phyloP scores from a whole-genome alignment of 2,888 invertebrate species.

The Clistopyga incitator region DNA sequence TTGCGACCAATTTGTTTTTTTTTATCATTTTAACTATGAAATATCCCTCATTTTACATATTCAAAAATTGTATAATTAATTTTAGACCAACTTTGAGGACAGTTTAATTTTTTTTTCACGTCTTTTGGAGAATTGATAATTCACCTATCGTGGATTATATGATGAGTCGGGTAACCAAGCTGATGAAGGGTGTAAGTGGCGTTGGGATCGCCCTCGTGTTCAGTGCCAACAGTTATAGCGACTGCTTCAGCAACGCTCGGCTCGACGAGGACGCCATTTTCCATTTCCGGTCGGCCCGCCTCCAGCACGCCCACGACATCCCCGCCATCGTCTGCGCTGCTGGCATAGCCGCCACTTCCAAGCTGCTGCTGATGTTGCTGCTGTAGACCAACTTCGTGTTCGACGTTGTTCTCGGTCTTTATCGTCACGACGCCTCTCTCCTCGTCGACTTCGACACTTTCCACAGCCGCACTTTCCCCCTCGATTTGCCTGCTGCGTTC shows the following conservation, averaged over 20 bases:
- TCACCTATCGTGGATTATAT: constrained; percentile 76
- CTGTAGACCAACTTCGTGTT: constrained; percentile 62
- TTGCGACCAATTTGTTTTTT: too few relatives aligned
- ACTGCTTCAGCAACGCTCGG: constrained; percentile 72
- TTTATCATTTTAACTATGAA: background rate
- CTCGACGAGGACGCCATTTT: constrained; percentile 82
- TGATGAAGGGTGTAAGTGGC: constrained; percentile 75
- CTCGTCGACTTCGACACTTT: constrained; percentile 63
- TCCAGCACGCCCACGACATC: constrained; percentile 82
- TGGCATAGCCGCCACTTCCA: constrained; percentile 69
- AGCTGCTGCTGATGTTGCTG: constrained; percentile 71
- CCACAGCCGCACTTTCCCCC: constrained; percentile 55
- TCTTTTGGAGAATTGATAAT: constrained; percentile 24
- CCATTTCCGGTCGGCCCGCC: constrained; percentile 82
- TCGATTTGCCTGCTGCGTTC: constrained; percentile 45
- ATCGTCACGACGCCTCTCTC: constrained; percentile 54
- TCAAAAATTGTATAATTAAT: background rate
- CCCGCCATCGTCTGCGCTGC: constrained; percentile 77
- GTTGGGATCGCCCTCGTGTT: constrained; percentile 71
- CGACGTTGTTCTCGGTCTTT: constrained; percentile 63
- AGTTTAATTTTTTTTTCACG: background rate
- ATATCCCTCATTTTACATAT: background rate
- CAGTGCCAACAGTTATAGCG: constrained; percentile 69
- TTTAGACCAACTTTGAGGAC: background rate
- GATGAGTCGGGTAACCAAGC: constrained; percentile 73